Evolutionary conservation across 2,113 vertebrate genomes (phyloP).

Genomic region (Leucosticte australis): DNA sequence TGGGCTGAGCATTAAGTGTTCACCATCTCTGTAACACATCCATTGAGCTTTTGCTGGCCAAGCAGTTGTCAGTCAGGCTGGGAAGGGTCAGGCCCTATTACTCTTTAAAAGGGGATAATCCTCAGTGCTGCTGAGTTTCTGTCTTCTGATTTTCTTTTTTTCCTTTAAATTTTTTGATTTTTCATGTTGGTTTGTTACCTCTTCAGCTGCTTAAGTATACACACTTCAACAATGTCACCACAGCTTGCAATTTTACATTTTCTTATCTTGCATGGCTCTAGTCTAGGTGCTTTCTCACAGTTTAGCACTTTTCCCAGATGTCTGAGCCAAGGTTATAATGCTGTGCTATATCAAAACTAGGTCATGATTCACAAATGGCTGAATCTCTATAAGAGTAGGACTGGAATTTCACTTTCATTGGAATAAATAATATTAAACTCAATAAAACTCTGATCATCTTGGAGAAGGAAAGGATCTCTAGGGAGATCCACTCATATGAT

Average conservation of each 20-base stretch:
- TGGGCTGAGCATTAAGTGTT: background rate
- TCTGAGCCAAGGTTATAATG: background rate
- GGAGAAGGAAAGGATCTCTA: background rate
- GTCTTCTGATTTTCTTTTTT: background rate
- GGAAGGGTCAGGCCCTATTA: background rate
- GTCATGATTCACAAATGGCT: background rate
- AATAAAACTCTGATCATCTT: background rate
- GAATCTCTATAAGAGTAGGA: background rate
- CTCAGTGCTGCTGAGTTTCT: background rate
- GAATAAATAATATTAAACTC: background rate
- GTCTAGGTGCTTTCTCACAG: background rate
- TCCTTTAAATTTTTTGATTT: background rate
- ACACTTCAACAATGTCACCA: background rate
- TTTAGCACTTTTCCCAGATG: background rate
- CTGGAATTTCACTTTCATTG: background rate
- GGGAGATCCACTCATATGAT: background rate
- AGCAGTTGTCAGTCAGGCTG: background rate
- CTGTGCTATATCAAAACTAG: background rate
- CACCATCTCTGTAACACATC: background rate
- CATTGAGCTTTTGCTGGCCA: background rate
- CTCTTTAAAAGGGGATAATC: background rate
- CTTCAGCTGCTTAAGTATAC: background rate
- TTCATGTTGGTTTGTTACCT: background rate
- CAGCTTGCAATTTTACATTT: background rate
- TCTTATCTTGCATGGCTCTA: background rate